These are phyloP conservation scores for Neodontobutis hainanensis DNA, from an alignment of 2,113 vertebrate genomes.

Conservation along the genomic window DNA sequence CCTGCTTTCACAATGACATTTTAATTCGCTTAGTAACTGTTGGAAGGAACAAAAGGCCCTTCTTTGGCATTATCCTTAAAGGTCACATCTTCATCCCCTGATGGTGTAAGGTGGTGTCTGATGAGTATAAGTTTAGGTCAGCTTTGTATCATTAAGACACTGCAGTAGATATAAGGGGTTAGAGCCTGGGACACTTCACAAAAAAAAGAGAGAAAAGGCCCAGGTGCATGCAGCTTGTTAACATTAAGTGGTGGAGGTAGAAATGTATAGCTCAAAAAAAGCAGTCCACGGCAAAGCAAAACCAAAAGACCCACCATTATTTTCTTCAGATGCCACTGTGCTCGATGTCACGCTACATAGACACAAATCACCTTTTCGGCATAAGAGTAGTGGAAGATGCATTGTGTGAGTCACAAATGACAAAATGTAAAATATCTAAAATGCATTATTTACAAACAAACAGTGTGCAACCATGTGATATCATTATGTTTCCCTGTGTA, in stretches of 20 bases:
- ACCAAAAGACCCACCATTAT: not conserved
- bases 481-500: too few relatives aligned
- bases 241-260: not conserved
- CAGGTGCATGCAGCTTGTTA: not conserved
- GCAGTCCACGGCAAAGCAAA: slow-evolving; percentile 5
- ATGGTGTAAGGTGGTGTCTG: slow-evolving; percentile 19
- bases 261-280: not conserved
- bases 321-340: not conserved
- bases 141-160: slow-evolving; percentile 34
- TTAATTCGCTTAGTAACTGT: not conserved
- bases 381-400: too few relatives aligned
- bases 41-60: slow-evolving; percentile 17
- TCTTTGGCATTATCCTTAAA: slow-evolving; percentile 43
- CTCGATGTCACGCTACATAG: not conserved
- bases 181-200: not conserved
- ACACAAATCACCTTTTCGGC: not conserved
- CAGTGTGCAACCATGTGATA: too few relatives aligned
- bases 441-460: too few relatives aligned
- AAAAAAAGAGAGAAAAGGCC: not conserved
- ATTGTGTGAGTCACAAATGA: too few relatives aligned
- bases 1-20: not conserved
- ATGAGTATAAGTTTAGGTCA: slow-evolving; percentile 8
- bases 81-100: slow-evolving; percentile 19
- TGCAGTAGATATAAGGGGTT: not conserved
- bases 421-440: too few relatives aligned